Percentiles rank a stretch among this genome's conserved stretches.
phyloP scores from a whole-genome alignment of 1,140 invertebrate species.

The Octopus bimaculoides region DNA sequence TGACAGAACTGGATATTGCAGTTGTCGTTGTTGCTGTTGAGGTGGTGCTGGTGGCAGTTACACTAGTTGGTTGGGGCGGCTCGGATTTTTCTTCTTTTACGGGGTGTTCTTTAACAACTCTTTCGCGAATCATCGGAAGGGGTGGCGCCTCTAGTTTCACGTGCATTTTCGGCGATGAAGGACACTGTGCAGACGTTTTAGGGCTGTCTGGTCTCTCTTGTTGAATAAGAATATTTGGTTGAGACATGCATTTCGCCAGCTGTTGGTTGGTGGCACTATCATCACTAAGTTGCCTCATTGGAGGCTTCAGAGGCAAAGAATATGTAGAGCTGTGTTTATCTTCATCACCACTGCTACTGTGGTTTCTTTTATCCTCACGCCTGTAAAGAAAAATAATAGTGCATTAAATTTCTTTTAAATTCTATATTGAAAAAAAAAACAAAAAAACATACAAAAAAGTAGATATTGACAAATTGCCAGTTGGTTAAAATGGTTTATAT shows the following conservation, averaged over 20 bases:
- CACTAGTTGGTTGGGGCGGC: constrained; percentile 14
- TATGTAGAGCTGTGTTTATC: constrained; percentile 57
- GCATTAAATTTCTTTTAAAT: no score
- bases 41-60: neutral
- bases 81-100: constrained; percentile 8
- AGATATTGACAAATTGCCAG: no score
- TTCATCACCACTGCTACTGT: constrained; percentile 25
- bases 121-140: constrained; percentile 2
- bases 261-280: constrained; percentile 30
- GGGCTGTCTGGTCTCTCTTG: constrained; percentile 14
- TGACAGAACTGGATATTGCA: constrained; percentile 20
- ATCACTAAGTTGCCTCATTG: constrained; percentile 24
- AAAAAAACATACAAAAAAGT: no score
- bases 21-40: constrained; percentile 4
- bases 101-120: neutral
- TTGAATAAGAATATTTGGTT: constrained; percentile 37
- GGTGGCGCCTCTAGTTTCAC: neutral
- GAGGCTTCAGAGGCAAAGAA: constrained; percentile 60
- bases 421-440: neutral
- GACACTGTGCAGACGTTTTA: neutral
- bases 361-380: constrained; percentile 33
- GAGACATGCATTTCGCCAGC: constrained; percentile 44
- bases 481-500: no score
- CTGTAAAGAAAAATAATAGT: constrained; percentile 23
- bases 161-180: constrained; percentile 6